phyloP scores from a whole-genome alignment of 23 tunicate species.

The Phallusia fumigata region DNA sequence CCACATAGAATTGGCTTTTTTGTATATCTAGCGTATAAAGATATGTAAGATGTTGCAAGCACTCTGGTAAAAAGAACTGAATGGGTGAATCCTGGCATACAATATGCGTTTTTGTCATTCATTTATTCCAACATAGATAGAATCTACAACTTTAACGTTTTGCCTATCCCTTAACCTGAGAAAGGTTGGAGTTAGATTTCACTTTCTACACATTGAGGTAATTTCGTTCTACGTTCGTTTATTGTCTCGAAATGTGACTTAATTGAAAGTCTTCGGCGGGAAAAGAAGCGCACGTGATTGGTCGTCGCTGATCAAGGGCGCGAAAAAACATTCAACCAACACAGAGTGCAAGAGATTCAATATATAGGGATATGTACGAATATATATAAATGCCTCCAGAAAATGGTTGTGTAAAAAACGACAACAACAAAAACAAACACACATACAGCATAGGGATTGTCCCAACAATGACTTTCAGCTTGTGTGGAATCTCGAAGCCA shows the following conservation, averaged over 20 bases:
- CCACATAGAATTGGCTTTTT: too few species aligned
- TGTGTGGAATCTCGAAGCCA: not conserved
- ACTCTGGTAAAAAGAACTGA: too few species aligned
- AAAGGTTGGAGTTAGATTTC: too few species aligned
- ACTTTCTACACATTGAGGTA: too few species aligned
- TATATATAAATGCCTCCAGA: not conserved
- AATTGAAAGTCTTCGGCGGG: not conserved
- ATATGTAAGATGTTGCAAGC: too few species aligned
- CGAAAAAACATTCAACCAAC: not conserved
- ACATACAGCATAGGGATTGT: not conserved
- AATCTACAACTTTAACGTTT: too few species aligned
- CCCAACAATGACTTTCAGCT: not conserved
- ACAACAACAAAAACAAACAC: not conserved
- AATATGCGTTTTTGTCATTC: too few species aligned
- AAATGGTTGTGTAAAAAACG: not conserved
- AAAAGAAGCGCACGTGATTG: not conserved
- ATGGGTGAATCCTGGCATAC: too few species aligned
- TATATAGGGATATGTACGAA: not conserved
- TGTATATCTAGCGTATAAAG: too few species aligned
- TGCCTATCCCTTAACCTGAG: too few species aligned
- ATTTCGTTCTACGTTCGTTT: not conserved
- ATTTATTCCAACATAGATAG: too few species aligned
- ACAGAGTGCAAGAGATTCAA: too few species aligned
- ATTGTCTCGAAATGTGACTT: not conserved
- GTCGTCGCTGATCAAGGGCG: not conserved